phyloP scores from a whole-genome alignment of 1,140 invertebrate genomes.

The Ceratina calcarata region DNA sequence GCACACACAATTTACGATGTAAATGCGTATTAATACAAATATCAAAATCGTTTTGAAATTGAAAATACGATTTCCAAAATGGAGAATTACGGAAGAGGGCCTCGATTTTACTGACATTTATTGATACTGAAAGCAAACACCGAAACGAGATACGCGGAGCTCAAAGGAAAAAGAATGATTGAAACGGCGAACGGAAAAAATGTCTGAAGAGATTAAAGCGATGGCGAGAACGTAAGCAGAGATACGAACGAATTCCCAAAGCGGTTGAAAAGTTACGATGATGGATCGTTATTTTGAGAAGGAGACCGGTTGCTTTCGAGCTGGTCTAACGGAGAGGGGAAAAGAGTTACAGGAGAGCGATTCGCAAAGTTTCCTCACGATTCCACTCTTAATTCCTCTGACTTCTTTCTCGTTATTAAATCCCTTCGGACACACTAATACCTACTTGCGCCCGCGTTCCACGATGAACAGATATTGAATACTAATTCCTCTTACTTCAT shows the following conservation, averaged over 20 bases:
- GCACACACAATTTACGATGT: background rate
- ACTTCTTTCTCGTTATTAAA: background rate
- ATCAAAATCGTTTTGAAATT: constrained; percentile 1
- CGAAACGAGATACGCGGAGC: background rate
- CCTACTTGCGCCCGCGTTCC: background rate
- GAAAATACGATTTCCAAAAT: background rate
- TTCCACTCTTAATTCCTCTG: constrained; percentile 6
- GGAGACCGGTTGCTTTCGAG: background rate
- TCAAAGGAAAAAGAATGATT: background rate
- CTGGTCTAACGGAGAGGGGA: background rate
- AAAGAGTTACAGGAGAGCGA: background rate
- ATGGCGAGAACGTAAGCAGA: background rate
- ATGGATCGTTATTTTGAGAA: constrained; percentile 17
- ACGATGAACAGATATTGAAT: background rate
- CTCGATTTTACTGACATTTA: background rate
- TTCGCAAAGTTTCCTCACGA: constrained; percentile 21
- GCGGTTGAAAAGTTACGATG: background rate
- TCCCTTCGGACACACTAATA: background rate
- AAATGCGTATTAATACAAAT: too few relatives aligned
- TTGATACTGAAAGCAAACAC: background rate
- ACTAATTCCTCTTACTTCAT: too few relatives aligned
- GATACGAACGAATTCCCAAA: constrained; percentile 16
- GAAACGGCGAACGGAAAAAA: background rate
- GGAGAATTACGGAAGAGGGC: background rate
- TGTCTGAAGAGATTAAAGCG: constrained; percentile 1